phyloP scores from a whole-genome alignment of 2,797 vertebrate genomes.

The Columba guinea region DNA sequence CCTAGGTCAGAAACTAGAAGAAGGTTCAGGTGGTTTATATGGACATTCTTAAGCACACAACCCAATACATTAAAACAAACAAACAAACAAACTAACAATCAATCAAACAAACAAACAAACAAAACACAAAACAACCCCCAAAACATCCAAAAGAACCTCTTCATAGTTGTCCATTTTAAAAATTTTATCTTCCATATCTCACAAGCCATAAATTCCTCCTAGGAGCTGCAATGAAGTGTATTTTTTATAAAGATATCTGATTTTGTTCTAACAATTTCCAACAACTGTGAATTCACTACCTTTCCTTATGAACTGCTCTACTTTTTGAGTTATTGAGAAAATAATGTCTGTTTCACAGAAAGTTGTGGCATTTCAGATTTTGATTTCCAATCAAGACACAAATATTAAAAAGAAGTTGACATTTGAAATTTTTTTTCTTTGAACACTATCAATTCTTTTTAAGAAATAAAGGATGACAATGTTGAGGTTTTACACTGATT shows the following conservation, averaged over 20 bases:
- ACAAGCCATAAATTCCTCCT: not conserved
- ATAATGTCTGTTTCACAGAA: not conserved
- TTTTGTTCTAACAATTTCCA: not conserved
- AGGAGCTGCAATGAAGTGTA: not conserved
- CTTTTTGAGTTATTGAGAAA: not conserved
- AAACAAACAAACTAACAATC: no score
- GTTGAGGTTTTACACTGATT: not conserved
- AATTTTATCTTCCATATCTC: not conserved
- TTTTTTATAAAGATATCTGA: not conserved
- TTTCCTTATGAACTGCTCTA: not conserved
- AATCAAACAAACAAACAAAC: not conserved
- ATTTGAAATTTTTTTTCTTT: not conserved
- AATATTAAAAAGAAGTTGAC: not conserved
- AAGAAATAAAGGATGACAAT: not conserved
- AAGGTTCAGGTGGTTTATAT: not conserved
- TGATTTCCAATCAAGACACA: not conserved
- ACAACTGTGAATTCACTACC: not conserved
- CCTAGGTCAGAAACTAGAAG: not conserved
- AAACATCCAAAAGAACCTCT: not conserved
- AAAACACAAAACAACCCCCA: rapidly evolving
- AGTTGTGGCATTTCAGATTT: not conserved
- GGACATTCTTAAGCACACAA: rapidly evolving
- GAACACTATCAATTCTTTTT: not conserved
- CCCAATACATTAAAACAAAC: not conserved
- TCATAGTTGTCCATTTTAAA: not conserved